These are phyloP conservation scores for Cyclura pinguis DNA, from an alignment of 2,797 vertebrate genomes.

Conservation along the genomic window DNA sequence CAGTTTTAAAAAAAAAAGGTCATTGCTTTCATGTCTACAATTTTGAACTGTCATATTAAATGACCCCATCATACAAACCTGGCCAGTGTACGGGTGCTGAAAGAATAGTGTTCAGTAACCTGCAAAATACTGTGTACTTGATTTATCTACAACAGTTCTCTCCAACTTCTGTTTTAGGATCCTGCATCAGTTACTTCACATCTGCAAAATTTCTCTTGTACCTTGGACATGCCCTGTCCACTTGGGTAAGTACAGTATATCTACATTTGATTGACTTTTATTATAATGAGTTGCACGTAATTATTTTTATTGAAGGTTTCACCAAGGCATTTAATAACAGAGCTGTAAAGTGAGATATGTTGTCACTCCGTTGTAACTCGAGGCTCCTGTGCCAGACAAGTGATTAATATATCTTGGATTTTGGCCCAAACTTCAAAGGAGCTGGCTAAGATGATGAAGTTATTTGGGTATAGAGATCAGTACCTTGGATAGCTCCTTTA, in stretches of 20 bases:
- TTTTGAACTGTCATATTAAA: no score
- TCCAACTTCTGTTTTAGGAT: constrained; percentile 70
- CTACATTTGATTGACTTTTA: background rate
- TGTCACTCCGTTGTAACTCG: background rate
- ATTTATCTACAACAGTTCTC: constrained; percentile 21
- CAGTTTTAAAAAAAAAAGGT: background rate
- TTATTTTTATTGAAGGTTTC: background rate
- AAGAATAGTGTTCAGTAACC: background rate
- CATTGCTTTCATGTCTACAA: no score
- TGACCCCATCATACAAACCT: no score
- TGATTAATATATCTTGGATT: no score
- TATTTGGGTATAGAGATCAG: no score
- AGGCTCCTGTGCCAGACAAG: no score
- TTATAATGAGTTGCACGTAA: background rate
- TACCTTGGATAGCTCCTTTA: no score
- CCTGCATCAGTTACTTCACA: constrained; percentile 81
- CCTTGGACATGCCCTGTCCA: constrained; percentile 93
- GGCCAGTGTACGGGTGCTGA: accelerated
- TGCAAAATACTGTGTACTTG: background rate
- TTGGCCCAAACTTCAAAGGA: no score
- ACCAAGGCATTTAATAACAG: background rate
- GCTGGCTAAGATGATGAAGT: no score
- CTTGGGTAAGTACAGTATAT: constrained; percentile 88
- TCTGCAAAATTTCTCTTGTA: constrained; percentile 97
- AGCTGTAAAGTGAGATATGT: background rate